phyloP scores from a whole-genome alignment of 2,113 vertebrate genomes.

The Motacilla tschutschensis region DNA sequence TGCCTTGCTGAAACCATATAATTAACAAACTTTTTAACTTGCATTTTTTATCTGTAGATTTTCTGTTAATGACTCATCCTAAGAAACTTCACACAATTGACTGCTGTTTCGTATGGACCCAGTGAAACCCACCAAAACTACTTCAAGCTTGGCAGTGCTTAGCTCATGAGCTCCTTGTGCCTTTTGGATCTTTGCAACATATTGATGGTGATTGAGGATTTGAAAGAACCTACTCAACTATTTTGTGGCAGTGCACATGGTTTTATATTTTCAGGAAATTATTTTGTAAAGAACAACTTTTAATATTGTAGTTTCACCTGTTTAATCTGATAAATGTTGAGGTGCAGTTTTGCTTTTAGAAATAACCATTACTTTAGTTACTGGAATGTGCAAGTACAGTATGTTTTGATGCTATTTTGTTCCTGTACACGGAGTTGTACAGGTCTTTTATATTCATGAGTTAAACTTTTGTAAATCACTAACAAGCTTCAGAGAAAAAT shows the following conservation, averaged over 20 bases:
- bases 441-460: slow-evolving; percentile 62
- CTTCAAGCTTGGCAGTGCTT: slow-evolving; percentile 76
- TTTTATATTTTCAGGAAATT: slow-evolving; percentile 81
- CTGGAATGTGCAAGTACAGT: slow-evolving; percentile 54
- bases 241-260: slow-evolving; percentile 80
- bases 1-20: not conserved
- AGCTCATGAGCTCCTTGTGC: slow-evolving; percentile 79
- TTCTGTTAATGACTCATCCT: slow-evolving; percentile 76
- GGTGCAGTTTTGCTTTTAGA: slow-evolving; percentile 73
- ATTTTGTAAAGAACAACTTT: slow-evolving; percentile 81
- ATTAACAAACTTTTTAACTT: not conserved
- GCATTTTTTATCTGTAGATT: slow-evolving; percentile 54
- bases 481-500: slow-evolving; percentile 55
- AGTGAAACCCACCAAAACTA: slow-evolving; percentile 75
- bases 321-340: slow-evolving; percentile 70
- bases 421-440: slow-evolving; percentile 66
- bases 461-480: slow-evolving; percentile 61
- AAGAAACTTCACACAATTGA: slow-evolving; percentile 63
- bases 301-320: slow-evolving; percentile 76
- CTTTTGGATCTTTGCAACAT: slow-evolving; percentile 79
- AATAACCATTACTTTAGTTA: slow-evolving; percentile 69
- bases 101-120: slow-evolving; percentile 64
- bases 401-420: slow-evolving; percentile 66
- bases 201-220: slow-evolving; percentile 64
- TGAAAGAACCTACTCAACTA: slow-evolving; percentile 71